Evolutionary conservation across 2,113 vertebrate species (phyloP), one percentile per base, ranked within the genome.

Genomic region (Psilopsiagon aurifrons): DNA sequence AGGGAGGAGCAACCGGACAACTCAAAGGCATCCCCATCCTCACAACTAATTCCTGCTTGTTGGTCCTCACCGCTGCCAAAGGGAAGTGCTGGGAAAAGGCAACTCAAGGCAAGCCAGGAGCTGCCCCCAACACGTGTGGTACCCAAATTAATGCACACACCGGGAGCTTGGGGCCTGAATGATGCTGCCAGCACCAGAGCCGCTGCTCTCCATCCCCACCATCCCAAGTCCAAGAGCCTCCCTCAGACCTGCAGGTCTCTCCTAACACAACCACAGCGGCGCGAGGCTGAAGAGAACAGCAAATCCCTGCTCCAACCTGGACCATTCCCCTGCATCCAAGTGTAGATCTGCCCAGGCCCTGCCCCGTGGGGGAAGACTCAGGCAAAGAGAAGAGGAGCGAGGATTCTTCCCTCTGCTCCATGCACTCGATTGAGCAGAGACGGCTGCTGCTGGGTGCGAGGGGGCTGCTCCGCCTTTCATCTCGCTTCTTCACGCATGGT

Each of bases 1-100:
- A 2, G 7, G 0, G 7, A 57, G 71, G 60, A 70, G 20, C 43
- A 39, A 3, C 14, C 4, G 20, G 37, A 27, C 10, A 19, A 6
- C 54, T 17, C 59, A 13, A 39, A 23, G 27, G 28, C 47, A 17
- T 6, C 23, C 28, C n/a, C 18, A 1, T 39, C 23, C 47, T 29
- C 14, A 0, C 17, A 13, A 12, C 12, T 4, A 2, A 3, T 6
- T 11, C 51, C 13, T 29, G 47, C 22, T 6, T 16, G 3, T 3
- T 0, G 2, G 18, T 25, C n/a, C 81, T 52, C 52, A 2, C 2
- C 0, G 2, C 62, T 5, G 68, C n/a, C 37, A 2, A 33, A 12
- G 46, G 20, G 55, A 44, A 28, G 52, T 9, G 39, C 13, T 24
- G 74, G 79, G 68, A 37, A 81, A 37, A 74, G 43, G 59, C 9